These are phyloP conservation scores for Chrysina gloriosa DNA, from an alignment of 2,888 invertebrate species.

Conservation along the genomic window DNA sequence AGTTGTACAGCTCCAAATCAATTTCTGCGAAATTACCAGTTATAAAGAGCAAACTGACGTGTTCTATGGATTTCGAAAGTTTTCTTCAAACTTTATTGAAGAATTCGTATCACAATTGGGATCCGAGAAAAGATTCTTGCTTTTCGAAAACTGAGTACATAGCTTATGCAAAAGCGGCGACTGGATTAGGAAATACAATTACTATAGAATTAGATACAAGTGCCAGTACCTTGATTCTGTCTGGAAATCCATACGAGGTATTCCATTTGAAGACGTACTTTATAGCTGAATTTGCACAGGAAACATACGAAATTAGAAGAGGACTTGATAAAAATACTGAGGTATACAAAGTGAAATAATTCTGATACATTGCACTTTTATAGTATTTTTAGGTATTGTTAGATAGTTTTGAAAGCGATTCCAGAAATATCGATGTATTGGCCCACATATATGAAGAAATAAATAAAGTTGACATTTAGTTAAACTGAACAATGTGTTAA, in stretches of 20 bases:
- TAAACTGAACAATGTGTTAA: not conserved
- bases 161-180: constrained; percentile 49
- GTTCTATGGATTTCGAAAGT: constrained; percentile 47
- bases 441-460: constrained; percentile 30
- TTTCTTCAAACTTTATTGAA: constrained; percentile 55
- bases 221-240: constrained; percentile 49
- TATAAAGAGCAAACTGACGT: constrained; percentile 52
- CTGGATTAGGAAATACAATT: constrained; percentile 47
- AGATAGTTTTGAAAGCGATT: constrained; percentile 14
- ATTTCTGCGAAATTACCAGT: constrained; percentile 14
- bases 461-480: constrained; percentile 26
- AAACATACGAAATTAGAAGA: constrained; percentile 14
- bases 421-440: constrained; percentile 2
- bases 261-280: constrained; percentile 55
- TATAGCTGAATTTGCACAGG: constrained; percentile 43
- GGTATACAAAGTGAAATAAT: not conserved
- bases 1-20: constrained; percentile 22
- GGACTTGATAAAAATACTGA: not conserved
- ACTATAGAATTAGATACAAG: constrained; percentile 51
- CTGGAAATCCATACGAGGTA: constrained; percentile 50
- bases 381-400: constrained; percentile 17
- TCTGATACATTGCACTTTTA: no score
- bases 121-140: constrained; percentile 53
- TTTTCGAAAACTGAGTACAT: constrained; percentile 50
- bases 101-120: constrained; percentile 58